Percentiles rank a stretch among this genome's conserved stretches.
These are phyloP conservation scores for Drosophila demipolita DNA, from an alignment of 2,888 invertebrate species.

Conservation along the genomic window DNA sequence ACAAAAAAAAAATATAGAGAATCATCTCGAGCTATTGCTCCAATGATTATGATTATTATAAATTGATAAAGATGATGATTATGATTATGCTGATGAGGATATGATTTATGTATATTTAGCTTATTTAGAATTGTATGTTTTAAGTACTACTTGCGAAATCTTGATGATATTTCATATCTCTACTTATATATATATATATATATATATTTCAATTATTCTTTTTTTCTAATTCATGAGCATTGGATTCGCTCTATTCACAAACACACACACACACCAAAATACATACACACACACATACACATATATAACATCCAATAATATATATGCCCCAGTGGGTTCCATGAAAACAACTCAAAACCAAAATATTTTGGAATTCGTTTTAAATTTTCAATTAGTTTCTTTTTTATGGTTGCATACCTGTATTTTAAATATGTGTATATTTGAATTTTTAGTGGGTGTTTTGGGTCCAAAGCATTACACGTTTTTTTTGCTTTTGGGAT, in stretches of 20 bases:
- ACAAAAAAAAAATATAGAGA: conserved; percentile 19
- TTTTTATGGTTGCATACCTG: conserved; percentile 56
- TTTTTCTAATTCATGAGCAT: conserved; percentile 62
- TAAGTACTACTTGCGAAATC: conserved; percentile 68
- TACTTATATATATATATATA: not conserved
- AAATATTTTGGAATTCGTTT: conserved; percentile 44
- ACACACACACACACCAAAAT: conserved; percentile 21
- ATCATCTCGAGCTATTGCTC: conserved; percentile 54
- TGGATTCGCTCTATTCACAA: conserved; percentile 60
- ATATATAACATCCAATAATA: conserved; percentile 74
- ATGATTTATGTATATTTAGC: conserved; percentile 68
- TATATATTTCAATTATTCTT: conserved; percentile 41
- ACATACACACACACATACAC: conserved; percentile 31
- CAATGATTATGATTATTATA: conserved; percentile 45
- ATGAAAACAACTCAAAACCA: conserved; percentile 62
- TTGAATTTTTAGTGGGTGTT: conserved; percentile 48
- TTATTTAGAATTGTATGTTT: conserved; percentile 69
- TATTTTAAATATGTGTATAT: conserved; percentile 8
- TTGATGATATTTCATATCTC: conserved; percentile 53
- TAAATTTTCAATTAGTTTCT: conserved; percentile 42
- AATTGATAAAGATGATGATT: conserved; percentile 30
- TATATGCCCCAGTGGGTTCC: conserved; percentile 81
- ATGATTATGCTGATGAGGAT: conserved; percentile 26
- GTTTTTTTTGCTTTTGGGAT: conserved; percentile 22
- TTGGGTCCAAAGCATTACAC: conserved; percentile 16